Evolutionary conservation across 2,888 invertebrate species (phyloP), one percentile per base, ranked within the genome.

Genomic region (Heliothis peltigera): DNA sequence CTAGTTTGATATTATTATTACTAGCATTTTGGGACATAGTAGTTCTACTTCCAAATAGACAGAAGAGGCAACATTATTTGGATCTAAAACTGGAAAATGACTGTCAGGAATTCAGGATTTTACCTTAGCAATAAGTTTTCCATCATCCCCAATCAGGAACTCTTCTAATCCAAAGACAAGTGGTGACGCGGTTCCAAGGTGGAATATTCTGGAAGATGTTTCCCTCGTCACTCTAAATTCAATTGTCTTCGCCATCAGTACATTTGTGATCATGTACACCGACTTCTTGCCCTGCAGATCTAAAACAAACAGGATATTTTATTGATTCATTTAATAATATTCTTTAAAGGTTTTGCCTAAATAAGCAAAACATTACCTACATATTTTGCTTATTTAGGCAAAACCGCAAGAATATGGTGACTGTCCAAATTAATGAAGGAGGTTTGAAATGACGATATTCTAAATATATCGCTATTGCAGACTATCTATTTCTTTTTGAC

Each of bases 231-330:
- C 95, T 82, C 95, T 85, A 82, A 95, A 95, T 81, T 95, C 95
- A 44, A 95, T 95, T 1, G 95, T 95, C 77, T 95, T 95, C 1
- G 95, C 95, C 91, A 94, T 91, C 42, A 95, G 87, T 15, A 95
- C 95, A 72, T 88, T 89, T 22, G 95, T 95, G 75, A 95, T 94
- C 95, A 95, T 95, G 84, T 91, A 95, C 5, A 95, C 92, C 0
- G 95, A 94, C 75, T 93, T 94, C 81, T 92, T 92, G 81, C 92
- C 95, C 85, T 93, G 87, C 56, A 95, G 82, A 75, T 90, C 95
- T 95, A 82, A n/a, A 89, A 89, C 39, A 67, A 64, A 51, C 4
- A 3, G 7, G 22, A 22, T 8, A 17, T n/a, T 15, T 39, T 21
- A n/a, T 28, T 46, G 7, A 4, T 7, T 44, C 17, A 7, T n/a